Evolutionary conservation across 1,140 invertebrate species (phyloP), one percentile per base, ranked within the genome.

Genomic region (Drosophila saltans): DNA sequence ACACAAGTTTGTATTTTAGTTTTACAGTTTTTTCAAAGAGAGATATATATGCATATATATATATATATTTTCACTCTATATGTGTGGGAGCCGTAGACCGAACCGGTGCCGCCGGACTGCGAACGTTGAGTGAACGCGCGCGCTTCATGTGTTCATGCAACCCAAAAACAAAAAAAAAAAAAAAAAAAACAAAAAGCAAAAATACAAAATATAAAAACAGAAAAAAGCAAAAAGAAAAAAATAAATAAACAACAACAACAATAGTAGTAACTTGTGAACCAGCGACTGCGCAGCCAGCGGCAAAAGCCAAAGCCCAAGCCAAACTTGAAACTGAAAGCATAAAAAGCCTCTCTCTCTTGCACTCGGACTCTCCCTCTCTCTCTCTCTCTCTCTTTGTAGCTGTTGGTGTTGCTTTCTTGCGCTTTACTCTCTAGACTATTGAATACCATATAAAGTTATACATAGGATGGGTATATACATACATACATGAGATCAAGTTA

Each of bases 101-200:
- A 91, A 91, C 89, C 89, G 89, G 73, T 89, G 89, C 73, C 89
- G 89, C 78, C 89, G 89, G 76, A 91, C 79, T 90, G 76, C 89
- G 78, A 91, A 85, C 80, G 79, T 56, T 84, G 76, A 91, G 84
- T 91, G 89, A 91, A 91, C 89, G 89, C 82, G 84, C 84, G 84
- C 78, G 84, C 74, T 56, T 68, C 61, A 63, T 69, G 69, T 68
- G 69, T 68, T 75, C 78, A 65, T 55, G 76, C 77, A 81, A 82
- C 81, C 80, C 80, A 88, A 81, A 62, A 76, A 65, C 80, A 88
- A 84, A 74, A 64, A 72, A 55, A 57, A 65, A 41, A 30, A 33
- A 60, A 16, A 63, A 68, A 36, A 67, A 60, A 16, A 61, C 62
- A 10, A 73, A 56, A 40, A n/a, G 30, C 56, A 64, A 45, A 55